phyloP scores from a whole-genome alignment of 2,888 invertebrate genomes.

The Pristionchus arcanus region DNA sequence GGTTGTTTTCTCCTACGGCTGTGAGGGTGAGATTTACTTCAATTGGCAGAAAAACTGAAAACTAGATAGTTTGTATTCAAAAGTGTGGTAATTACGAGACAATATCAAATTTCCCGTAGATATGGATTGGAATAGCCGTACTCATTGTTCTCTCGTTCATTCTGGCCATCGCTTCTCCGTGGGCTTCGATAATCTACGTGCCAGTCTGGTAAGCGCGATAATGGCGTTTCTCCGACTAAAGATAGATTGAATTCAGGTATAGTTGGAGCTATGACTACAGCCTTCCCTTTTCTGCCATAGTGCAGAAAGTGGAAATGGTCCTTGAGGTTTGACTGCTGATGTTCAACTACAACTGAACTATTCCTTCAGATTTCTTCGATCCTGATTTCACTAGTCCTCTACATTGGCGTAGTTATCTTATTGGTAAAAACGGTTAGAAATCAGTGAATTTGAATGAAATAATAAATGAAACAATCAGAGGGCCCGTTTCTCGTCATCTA shows the following conservation, averaged over 20 bases:
- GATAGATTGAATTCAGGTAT: constrained; percentile 48
- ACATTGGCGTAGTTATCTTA: constrained; percentile 65
- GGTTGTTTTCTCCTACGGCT: not conserved
- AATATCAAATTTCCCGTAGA: not conserved
- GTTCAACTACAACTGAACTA: not conserved
- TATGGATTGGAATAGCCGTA: not conserved
- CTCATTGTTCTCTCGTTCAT: constrained; percentile 58
- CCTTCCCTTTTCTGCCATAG: constrained; percentile 58
- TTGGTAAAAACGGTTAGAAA: constrained; percentile 64
- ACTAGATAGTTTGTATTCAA: not conserved
- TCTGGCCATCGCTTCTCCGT: constrained; percentile 65
- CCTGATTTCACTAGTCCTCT: constrained; percentile 68
- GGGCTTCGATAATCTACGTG: constrained; percentile 67
- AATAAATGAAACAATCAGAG: constrained; percentile 57
- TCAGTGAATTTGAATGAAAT: not conserved
- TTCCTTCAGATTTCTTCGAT: constrained; percentile 65
- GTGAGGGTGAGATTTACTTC: not conserved
- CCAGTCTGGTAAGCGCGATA: constrained; percentile 64
- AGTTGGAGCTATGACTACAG: constrained; percentile 71
- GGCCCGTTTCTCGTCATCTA: constrained; percentile 61
- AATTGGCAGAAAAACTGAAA: not conserved
- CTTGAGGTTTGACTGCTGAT: constrained; percentile 60
- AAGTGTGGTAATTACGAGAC: not conserved
- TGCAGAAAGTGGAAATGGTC: constrained; percentile 69
- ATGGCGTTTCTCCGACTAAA: not conserved